Conservation (phyloP, 1,140 invertebrate genomes). For the Penaeus chinensis region DNA sequence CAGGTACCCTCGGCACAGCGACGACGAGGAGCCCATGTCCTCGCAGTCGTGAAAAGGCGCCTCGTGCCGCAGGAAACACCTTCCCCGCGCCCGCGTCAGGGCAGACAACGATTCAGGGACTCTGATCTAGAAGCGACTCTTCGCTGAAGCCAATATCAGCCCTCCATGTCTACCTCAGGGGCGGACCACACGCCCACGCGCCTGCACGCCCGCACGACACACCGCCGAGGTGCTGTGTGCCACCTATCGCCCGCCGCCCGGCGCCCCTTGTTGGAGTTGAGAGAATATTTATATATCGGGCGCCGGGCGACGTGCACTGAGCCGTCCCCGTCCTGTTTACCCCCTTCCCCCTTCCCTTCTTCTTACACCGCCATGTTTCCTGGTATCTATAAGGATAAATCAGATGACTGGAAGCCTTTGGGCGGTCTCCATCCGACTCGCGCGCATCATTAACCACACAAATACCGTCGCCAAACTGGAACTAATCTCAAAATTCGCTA, state of each 20-base stretch:
- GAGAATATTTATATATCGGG: constrained; percentile 56
- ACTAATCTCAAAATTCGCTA: constrained; percentile 31
- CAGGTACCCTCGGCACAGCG: constrained; percentile 42
- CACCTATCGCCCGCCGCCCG: constrained; percentile 29
- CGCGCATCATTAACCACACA: constrained; percentile 31
- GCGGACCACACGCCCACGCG: constrained; percentile 1
- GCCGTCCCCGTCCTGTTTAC: constrained; percentile 3
- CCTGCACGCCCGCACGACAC: constrained; percentile 25
- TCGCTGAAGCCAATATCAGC: neutral
- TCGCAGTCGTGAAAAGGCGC: constrained; percentile 43
- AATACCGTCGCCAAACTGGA: constrained; percentile 1
- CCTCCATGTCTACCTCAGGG: constrained; percentile 1
- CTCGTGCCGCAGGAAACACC: neutral
- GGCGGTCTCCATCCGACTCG: neutral
- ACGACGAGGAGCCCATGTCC: constrained; percentile 46
- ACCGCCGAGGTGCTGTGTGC: constrained; percentile 45
- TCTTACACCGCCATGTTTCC: neutral
- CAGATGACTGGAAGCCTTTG: too few species aligned
- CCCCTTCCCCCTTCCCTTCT: neutral
- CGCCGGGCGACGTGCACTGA: constrained; percentile 25
- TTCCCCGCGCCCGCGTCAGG: constrained; percentile 1
- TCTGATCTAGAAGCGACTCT: constrained; percentile 19
- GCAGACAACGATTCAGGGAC: constrained; percentile 47
- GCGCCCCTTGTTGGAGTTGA: constrained; percentile 57
- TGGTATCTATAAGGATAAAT: neutral